phyloP scores from a whole-genome alignment of 2,797 vertebrate genomes.

The Gorsachius magnificus region DNA sequence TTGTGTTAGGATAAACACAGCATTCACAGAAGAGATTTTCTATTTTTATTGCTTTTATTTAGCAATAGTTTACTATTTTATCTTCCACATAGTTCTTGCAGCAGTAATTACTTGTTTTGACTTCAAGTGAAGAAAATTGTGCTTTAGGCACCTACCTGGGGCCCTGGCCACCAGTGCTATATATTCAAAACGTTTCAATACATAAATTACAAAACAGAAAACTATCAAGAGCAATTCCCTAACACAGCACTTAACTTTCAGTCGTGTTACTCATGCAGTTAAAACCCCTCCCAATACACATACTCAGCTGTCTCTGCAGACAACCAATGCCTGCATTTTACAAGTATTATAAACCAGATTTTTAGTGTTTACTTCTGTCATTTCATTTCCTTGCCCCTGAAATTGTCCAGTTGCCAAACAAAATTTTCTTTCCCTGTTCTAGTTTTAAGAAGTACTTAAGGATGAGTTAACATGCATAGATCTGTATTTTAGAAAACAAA shows the following conservation, averaged over 20 bases:
- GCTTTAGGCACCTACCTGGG: background rate
- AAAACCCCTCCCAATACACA: background rate
- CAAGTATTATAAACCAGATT: background rate
- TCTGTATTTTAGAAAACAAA: background rate
- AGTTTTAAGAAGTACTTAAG: background rate
- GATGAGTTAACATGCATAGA: background rate
- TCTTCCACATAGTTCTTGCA: background rate
- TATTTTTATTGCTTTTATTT: background rate
- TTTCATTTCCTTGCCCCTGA: background rate
- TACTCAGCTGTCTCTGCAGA: background rate
- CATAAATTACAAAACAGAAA: background rate
- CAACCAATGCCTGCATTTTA: background rate
- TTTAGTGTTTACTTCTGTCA: background rate
- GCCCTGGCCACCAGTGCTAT: background rate
- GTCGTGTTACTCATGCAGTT: background rate
- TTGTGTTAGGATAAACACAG: background rate
- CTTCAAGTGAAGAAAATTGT: background rate
- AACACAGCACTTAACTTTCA: background rate
- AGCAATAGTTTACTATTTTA: background rate
- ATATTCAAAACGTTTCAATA: background rate
- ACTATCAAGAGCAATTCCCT: background rate
- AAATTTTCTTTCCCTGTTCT: background rate
- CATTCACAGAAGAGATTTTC: background rate
- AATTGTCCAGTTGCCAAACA: background rate
- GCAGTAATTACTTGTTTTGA: background rate